A percentile compares a stretch with the other conserved stretches of the same genome.
Conservation (phyloP, 2,113 vertebrate genomes). For the Okapia johnstoni region DNA sequence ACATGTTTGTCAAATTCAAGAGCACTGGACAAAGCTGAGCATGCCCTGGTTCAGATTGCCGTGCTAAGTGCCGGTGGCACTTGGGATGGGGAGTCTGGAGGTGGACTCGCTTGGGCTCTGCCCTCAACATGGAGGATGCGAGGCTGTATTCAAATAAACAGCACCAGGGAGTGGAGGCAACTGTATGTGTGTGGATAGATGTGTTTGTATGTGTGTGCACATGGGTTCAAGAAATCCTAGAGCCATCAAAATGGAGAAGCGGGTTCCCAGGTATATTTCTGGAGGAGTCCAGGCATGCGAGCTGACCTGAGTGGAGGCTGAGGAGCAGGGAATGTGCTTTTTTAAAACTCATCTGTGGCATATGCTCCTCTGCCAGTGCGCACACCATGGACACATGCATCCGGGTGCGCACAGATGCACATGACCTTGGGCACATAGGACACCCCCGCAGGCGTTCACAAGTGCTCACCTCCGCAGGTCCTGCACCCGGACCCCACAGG, state of each 20-base stretch:
- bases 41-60: not conserved
- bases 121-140: not conserved
- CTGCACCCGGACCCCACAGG: fast-evolving
- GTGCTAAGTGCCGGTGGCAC: not conserved
- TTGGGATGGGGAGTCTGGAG: not conserved
- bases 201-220: not conserved
- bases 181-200: fast-evolving
- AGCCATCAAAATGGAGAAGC: not conserved
- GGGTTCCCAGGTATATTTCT: not conserved
- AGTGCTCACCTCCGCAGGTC: not conserved
- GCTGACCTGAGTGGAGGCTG: fast-evolving
- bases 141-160: not conserved
- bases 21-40: not conserved
- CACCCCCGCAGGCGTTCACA: too few species aligned
- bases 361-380: fast-evolving
- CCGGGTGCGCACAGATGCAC: not conserved
- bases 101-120: not conserved
- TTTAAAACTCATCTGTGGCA: not conserved
- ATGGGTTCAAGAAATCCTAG: fast-evolving
- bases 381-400: fast-evolving
- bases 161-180: not conserved
- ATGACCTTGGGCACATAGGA: not conserved
- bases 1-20: not conserved
- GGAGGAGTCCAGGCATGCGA: fast-evolving
- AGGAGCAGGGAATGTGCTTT: not conserved